Base-by-base conservation (phyloP, 2,888 invertebrate species). In the Bhutanitis thaidina region DNA sequence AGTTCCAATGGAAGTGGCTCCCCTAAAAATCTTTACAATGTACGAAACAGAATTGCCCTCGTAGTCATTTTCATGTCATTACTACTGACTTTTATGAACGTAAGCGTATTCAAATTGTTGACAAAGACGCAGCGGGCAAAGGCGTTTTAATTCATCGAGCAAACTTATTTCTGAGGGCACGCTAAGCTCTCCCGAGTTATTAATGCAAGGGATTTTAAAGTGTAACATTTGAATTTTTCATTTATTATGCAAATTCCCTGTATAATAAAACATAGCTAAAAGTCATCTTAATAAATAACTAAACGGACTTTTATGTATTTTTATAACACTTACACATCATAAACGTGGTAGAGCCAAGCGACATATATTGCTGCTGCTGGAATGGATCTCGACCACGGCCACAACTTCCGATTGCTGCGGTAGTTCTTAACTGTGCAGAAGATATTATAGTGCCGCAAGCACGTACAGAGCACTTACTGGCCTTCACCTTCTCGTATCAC, bases 81-180 rank as follows among this genome's bases (percentile, higher is more conserved):
- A 45, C 43, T 47, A 27, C 20, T 55, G 59, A 59, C 58, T 53
- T 44, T 44, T 62, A 60, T 50, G 55, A 54, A 53, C 41, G 48
- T 43, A 40, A 34, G 34, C 34, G 34, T 34, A 34, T 34, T 61
- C 47, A 58, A 56, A 59, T 57, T 50, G 56, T 56, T 55, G 53
- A 60, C 56, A 62, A 62, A 54, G 54, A 49, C 62, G 34, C 64
- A 14, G 53, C 57, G 58, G 63, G 63, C 52, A 37, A n/a, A 56
- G 54, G 47, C 50, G 36, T 53, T 46, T 46, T 39, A 52, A 38
- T 58, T 54, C 54, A 55, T 52, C 56, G 52, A 52, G 53, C 36
- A 56, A 45, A 50, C 35, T 55, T 53, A 50, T 54, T 37, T 20
- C 39, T 39, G 20, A 25, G 29, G 30, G 41, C 15, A 5, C 15